Evolutionary conservation across 2,797 vertebrate species (phyloP), one percentile per base, ranked within the genome.

Genomic region (Platalea minor): DNA sequence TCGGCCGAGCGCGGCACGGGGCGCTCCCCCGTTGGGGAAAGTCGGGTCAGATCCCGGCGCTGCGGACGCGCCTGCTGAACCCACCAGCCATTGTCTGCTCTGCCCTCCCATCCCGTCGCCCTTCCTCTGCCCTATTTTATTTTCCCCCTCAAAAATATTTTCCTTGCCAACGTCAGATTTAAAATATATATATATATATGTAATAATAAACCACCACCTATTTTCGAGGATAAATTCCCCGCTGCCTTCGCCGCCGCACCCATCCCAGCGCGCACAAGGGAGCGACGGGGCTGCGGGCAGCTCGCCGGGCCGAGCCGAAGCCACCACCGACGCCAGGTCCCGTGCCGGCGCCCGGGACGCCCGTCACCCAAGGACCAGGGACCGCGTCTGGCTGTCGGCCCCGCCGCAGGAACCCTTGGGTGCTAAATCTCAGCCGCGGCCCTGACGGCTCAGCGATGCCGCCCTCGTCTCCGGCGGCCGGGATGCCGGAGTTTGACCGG

Each of bases 11-110:
- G 90, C 68, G 33, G 76, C 72, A 25, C 53, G 31, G 88, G 92
- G 94, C n/a, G 73, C 87, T 76, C 70, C 88, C 50, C 39, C 70
- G 13, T 29, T 31, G 88, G 94, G 94, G 80, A 84, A 93, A 96
- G 95, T 72, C 84, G 94, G 96, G 94, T 93, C 94, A 96, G 72
- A 76, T 69, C 93, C 90, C 6, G 73, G 91, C 59, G 46, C 79
- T 88, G 90, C 93, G n/a, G 95, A 77, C 69, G 78, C 37, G 91
- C 85, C 91, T 77, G 82, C 88, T 17, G 56, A 80, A 64, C 77
- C 93, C 94, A 65, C 86, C 80, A 80, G 74, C 94, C 90, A 88
- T 86, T 87, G 92, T 95, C 83, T 88, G 86, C 90, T 91, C 91
- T 72, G 39, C 74, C 89, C 91, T 63, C 46, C 73, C 6, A 24